A percentile compares a stretch with the other conserved stretches of the same genome.
Evolutionary conservation across 30 jellyfish, hydroid and myxozoan species (phyloP).

Genomic region (Calvadosia cruxmelitensis): DNA sequence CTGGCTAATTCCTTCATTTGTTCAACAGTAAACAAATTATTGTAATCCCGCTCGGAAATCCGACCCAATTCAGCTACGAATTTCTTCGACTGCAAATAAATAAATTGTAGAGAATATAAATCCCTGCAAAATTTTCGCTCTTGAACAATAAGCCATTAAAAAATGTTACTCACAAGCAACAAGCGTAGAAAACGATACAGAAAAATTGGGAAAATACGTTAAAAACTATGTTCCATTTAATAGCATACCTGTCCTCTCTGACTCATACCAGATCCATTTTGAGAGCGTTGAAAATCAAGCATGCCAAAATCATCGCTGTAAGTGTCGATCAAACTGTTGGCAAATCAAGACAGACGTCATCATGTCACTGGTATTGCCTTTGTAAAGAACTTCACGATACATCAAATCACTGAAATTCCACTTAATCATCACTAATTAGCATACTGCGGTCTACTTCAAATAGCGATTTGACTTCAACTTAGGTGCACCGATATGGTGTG

Average conservation of each 20-base stretch:
- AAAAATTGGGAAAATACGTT: not conserved
- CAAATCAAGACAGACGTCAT: not conserved
- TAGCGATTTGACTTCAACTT: too few relatives aligned
- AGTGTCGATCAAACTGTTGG: conserved; percentile 69
- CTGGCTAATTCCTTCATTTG: conserved; percentile 75
- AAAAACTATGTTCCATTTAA: too few relatives aligned
- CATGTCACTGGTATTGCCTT: too few relatives aligned
- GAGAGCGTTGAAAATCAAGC: conserved; percentile 69
- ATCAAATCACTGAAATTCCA: too few relatives aligned
- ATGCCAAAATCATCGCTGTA: conserved; percentile 58
- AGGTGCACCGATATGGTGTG: too few relatives aligned
- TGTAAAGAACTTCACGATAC: too few relatives aligned
- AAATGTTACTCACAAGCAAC: not conserved
- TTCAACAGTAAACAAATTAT: conserved; percentile 61
- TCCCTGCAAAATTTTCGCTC: too few relatives aligned
- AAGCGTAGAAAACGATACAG: not conserved
- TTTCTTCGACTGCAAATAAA: conserved; percentile 44
- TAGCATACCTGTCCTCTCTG: conserved; percentile 93
- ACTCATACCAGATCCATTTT: conserved; percentile 98
- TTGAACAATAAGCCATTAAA: not conserved
- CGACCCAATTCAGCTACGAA: conserved; percentile 70
- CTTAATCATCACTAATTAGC: too few relatives aligned
- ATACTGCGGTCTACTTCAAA: too few relatives aligned
- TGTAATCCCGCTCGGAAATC: conserved; percentile 77
- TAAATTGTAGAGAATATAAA: too few relatives aligned